These are phyloP conservation scores for Eonycteris spelaea DNA, from an alignment of 2,113 vertebrate genomes.

Conservation along the genomic window DNA sequence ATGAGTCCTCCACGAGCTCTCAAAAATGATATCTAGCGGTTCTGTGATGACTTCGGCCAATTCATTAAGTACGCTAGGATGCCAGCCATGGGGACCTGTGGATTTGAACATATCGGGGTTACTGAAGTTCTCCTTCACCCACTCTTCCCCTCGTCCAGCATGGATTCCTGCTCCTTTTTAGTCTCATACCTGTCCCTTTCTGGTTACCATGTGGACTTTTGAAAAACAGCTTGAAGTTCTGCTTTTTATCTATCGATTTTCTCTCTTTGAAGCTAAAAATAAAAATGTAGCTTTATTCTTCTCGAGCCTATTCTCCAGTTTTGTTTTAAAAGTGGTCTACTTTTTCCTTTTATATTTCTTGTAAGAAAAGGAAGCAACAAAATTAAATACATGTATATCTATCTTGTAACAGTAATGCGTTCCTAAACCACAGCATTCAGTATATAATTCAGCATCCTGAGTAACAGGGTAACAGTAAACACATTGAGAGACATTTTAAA, in stretches of 20 bases:
- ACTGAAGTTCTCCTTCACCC: constrained; percentile 38
- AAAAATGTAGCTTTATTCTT: constrained; percentile 8
- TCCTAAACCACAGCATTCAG: not conserved
- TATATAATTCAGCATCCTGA: not conserved
- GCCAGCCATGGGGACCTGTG: constrained; percentile 34
- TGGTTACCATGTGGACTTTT: not conserved
- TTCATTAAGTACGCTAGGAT: constrained; percentile 52
- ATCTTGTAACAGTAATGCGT: not conserved
- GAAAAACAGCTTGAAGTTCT: not conserved
- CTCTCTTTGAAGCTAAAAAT: constrained; percentile 2
- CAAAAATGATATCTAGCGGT: constrained; percentile 53
- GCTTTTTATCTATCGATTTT: not conserved
- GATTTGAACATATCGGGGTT: constrained; percentile 45
- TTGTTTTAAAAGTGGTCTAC: not conserved
- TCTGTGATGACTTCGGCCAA: constrained; percentile 50
- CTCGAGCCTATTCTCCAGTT: not conserved
- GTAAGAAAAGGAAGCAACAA: not conserved
- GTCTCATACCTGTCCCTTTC: not conserved
- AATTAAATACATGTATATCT: not conserved
- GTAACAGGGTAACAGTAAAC: not conserved
- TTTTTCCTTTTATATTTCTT: not conserved
- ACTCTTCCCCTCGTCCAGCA: constrained; percentile 14
- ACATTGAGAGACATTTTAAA: not conserved
- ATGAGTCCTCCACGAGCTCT: constrained; percentile 64
- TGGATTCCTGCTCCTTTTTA: constrained; percentile 7